Evolutionary conservation across 2,888 invertebrate genomes (phyloP), one percentile per base, ranked within the genome.

Genomic region (Lepidocyrtoides sp.): DNA sequence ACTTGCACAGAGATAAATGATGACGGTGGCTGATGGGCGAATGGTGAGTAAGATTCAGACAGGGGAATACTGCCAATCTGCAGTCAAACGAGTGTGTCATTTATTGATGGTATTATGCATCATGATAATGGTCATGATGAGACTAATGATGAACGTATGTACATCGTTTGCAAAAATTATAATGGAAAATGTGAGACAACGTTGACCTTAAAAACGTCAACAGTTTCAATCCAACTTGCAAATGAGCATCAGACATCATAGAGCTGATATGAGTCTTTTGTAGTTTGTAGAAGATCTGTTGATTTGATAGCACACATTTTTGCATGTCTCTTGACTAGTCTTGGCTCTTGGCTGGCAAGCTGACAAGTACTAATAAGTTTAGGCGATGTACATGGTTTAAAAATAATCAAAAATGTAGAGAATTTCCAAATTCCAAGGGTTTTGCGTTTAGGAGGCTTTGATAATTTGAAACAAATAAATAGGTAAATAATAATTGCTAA

Each of bases 311-410:
- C 36, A 60, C 29, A 60, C 14, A 8, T 60, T 60, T 60, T 14
- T 26, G 60, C 23, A 51, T 1, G 51, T 36, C 36, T 36, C 7
- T 36, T 54, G 60, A 20, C 17, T 66, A 32, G n/a, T 36, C 20
- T 66, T 66, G 20, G 17, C 1, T 7, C 2, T 20, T 20, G n/a
- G 1, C 83, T 86, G 86, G 77, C 86, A 86, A 14, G 26, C 17
- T 86, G 86, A 86, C 86, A 86, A 86, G 77, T 41, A 12, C n/a
- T n/a, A n/a, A n/a, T n/a, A n/a, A n/a, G n/a, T n/a, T n/a, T n/a
- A n/a, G n/a, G n/a, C n/a, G n/a, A n/a, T n/a, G n/a, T n/a, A n/a
- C n/a, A n/a, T n/a, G n/a, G n/a, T n/a, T n/a, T n/a, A n/a, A n/a
- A n/a, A n/a, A n/a, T n/a, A n/a, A n/a, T n/a, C n/a, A n/a, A n/a